Evolutionary conservation across 1,140 invertebrate genomes (phyloP), one percentile per base, ranked within the genome.

Genomic region (Ectropis grisescens): DNA sequence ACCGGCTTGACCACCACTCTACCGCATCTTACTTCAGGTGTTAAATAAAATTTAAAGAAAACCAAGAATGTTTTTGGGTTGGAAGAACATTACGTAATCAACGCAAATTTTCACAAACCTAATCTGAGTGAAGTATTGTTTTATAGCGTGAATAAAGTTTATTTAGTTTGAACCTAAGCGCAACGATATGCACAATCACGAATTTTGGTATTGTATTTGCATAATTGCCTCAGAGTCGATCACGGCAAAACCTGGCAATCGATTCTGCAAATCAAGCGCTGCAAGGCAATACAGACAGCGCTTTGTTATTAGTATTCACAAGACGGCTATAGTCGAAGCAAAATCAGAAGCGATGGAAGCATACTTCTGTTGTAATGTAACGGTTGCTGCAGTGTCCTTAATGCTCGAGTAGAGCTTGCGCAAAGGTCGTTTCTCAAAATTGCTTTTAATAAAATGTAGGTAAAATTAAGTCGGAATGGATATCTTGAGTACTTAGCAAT

Each of bases 361-460:
- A 38, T 37, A 28, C 30, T 42, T 27, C 41, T 58, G 47, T 58
- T 47, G 52, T 53, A 58, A 58, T 49, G 41, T 49, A 52, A 47
- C 47, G 41, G 49, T 55, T 55, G 38, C 28, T 31, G 30, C 46
- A 45, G 52, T 60, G 49, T 67, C 55, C 55, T 60, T 54, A 65
- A 69, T 65, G 66, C 48, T 61, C 53, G 59, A 61, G 45, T 50
- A 44, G 40, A 44, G 43, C 55, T 71, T 54, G 47, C 48, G 51
- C 56, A 61, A 65, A 69, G 60, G 59, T 58, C 60, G 54, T 55
- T 47, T 40, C 43, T 56, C 38, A 42, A 47, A 61, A 51, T 52
- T 41, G 41, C 41, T 28, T 58, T 40, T 51, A 53, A 49, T 26
- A 19, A 4, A 19, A 33, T 33, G 31, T 33, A 33, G 33, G 33